These are phyloP conservation scores for Serrognathus titanus DNA, from an alignment of 2,888 invertebrate genomes.

Conservation along the genomic window DNA sequence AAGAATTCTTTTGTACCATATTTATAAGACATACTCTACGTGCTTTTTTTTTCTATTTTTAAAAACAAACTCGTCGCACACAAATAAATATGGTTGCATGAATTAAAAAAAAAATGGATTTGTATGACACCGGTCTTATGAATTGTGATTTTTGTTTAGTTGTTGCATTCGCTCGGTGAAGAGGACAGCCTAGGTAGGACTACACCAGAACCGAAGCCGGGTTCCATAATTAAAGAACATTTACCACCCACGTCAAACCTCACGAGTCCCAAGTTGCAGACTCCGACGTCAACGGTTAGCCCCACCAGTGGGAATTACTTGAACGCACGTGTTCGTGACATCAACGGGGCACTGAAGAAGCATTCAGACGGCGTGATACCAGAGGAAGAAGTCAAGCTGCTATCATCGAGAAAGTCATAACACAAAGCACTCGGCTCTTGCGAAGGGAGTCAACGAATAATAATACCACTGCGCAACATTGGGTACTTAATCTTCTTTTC, in stretches of 20 bases:
- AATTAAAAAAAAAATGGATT: not conserved
- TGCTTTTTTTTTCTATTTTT: too few species aligned
- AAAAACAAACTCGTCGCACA: not conserved
- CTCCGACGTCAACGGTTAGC: slow-evolving; percentile 37
- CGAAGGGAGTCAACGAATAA: not conserved
- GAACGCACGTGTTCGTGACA: slow-evolving; percentile 34
- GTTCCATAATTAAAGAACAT: slow-evolving; percentile 1
- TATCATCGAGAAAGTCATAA: slow-evolving; percentile 45
- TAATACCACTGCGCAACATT: not conserved
- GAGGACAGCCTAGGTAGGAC: slow-evolving; percentile 55
- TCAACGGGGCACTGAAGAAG: slow-evolving; percentile 40
- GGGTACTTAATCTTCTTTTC: slow-evolving; percentile 10
- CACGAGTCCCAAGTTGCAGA: slow-evolving; percentile 37
- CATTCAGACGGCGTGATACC: slow-evolving; percentile 8
- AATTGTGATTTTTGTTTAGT: slow-evolving; percentile 45
- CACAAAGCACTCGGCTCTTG: slow-evolving; percentile 25
- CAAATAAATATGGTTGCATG: not conserved
- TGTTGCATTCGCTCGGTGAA: slow-evolving; percentile 75
- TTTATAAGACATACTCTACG: too few species aligned
- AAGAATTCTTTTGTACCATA: too few species aligned
- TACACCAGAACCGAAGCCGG: slow-evolving; percentile 31
- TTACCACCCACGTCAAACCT: slow-evolving; percentile 18
- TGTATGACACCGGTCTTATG: too few species aligned
- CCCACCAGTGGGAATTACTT: slow-evolving; percentile 36
- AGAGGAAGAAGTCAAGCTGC: slow-evolving; percentile 41